Evolutionary conservation across 2,797 vertebrate genomes (phyloP).

Genomic region (Chelonia mydas): DNA sequence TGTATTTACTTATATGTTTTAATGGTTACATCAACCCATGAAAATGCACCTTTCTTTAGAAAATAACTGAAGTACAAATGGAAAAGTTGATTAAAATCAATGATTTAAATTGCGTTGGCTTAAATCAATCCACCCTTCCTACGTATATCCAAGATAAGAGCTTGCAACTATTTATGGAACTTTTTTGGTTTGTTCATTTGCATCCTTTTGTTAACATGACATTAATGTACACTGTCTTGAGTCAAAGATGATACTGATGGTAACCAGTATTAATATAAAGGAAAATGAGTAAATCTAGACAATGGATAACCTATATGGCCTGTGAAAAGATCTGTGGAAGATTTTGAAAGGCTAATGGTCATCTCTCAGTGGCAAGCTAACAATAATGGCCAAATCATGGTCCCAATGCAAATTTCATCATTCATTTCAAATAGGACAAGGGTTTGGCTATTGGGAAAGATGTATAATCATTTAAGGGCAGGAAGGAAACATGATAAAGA

Average conservation of each 20-base stretch:
- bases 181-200: not conserved
- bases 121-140: not conserved
- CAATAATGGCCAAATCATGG: not conserved
- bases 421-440: not conserved
- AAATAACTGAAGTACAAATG: not conserved
- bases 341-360: not conserved
- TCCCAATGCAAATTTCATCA: not conserved
- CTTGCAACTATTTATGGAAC: not conserved
- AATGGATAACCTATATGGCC: not conserved
- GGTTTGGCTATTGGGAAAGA: not conserved
- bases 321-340: not conserved
- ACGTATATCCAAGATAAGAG: fast-evolving
- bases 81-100: not conserved
- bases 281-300: not conserved
- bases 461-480: not conserved
- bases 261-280: not conserved
- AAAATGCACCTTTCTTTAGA: not conserved
- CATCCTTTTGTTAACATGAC: not conserved
- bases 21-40: not conserved
- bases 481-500: fast-evolving
- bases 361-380: not conserved
- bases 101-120: not conserved
- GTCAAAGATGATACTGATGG: not conserved
- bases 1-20: not conserved
- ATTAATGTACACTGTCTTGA: not conserved